These are phyloP conservation scores for Charanyca ferruginea DNA, from an alignment of 2,888 invertebrate genomes.

Conservation along the genomic window DNA sequence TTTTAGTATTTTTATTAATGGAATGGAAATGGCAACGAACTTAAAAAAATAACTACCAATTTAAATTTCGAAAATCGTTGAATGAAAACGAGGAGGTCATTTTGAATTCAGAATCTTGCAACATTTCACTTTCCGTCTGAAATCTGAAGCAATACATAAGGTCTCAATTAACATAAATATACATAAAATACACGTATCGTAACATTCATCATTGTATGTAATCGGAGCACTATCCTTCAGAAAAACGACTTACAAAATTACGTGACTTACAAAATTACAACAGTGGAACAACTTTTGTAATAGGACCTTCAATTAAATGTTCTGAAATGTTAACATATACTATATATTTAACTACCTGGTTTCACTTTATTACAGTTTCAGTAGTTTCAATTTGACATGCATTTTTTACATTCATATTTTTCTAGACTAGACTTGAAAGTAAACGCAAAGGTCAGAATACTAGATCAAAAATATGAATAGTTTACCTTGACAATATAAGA, in stretches of 20 bases:
- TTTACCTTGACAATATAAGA: slow-evolving; percentile 60
- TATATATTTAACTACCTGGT: slow-evolving; percentile 10
- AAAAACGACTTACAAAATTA: slow-evolving; percentile 33
- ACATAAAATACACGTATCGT: slow-evolving; percentile 49
- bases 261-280: slow-evolving; percentile 53
- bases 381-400: slow-evolving; percentile 56
- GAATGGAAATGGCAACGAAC: no score
- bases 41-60: not conserved
- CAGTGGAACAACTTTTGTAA: slow-evolving; percentile 40
- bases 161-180: slow-evolving; percentile 59
- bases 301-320: slow-evolving; percentile 52
- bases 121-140: slow-evolving; percentile 34
- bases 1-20: no score
- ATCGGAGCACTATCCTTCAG: slow-evolving; percentile 55
- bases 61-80: slow-evolving; percentile 9
- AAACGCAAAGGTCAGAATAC: slow-evolving; percentile 63
- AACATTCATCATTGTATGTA: slow-evolving; percentile 49
- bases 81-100: slow-evolving; percentile 1
- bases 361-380: slow-evolving; percentile 40
- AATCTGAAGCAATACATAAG: slow-evolving; percentile 52
- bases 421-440: slow-evolving; percentile 69
- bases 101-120: slow-evolving; percentile 33
- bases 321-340: slow-evolving; percentile 28
- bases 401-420: slow-evolving; percentile 57
- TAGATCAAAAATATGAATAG: slow-evolving; percentile 59